phyloP scores from a whole-genome alignment of 1,140 invertebrate genomes.

The Drosophila parvula region DNA sequence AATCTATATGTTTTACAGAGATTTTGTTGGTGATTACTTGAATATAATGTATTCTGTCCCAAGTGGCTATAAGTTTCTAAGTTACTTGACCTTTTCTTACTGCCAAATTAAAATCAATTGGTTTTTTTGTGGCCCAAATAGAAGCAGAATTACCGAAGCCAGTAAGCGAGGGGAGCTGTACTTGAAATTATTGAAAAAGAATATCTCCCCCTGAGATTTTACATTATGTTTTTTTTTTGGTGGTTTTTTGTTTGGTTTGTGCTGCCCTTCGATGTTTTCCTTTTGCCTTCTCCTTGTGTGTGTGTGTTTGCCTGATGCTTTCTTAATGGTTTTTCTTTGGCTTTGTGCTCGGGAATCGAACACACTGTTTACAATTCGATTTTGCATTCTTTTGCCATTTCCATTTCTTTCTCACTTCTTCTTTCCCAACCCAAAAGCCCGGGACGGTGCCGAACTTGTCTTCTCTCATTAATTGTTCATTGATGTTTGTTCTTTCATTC shows the following conservation, averaged over 20 bases:
- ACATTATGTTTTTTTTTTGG: neutral
- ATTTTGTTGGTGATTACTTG: no score
- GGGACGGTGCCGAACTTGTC: slow-evolving; percentile 15
- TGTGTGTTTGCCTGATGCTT: slow-evolving; percentile 30
- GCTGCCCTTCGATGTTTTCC: slow-evolving; percentile 19
- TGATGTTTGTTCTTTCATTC: slow-evolving; percentile 43
- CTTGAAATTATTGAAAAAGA: slow-evolving; percentile 4
- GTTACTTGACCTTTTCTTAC: no score
- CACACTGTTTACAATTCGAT: slow-evolving; percentile 54
- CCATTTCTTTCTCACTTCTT: slow-evolving; percentile 28
- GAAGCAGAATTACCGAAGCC: neutral
- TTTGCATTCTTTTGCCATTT: slow-evolving; percentile 50
- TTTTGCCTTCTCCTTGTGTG: slow-evolving; percentile 4
- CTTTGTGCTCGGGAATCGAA: slow-evolving; percentile 46
- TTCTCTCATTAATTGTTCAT: slow-evolving; percentile 45
- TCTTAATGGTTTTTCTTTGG: slow-evolving; percentile 37
- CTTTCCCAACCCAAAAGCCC: slow-evolving; percentile 2
- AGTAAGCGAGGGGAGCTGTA: neutral
- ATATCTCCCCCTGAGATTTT: slow-evolving; percentile 6
- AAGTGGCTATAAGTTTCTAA: neutral
- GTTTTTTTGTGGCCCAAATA: no score
- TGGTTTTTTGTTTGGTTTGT: no score
- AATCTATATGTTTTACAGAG: no score
- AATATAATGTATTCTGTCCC: no score
- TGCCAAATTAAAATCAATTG: no score